Conservation (phyloP, 2,888 invertebrate genomes). For the Exephanes ischioxanthus region DNA sequence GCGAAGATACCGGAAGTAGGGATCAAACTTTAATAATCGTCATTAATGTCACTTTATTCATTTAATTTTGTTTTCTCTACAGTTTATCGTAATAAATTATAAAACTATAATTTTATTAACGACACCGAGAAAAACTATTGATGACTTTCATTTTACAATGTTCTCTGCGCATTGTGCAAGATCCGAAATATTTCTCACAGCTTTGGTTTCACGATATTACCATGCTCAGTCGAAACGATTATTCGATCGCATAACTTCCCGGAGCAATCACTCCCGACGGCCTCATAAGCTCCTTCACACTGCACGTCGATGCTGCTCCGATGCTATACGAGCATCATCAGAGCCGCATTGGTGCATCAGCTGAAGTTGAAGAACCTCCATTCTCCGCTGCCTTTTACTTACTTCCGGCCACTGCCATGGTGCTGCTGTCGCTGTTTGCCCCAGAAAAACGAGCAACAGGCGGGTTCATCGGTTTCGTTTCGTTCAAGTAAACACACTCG, state of each 20-base stretch:
- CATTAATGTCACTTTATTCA: too few species aligned
- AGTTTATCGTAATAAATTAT: too few species aligned
- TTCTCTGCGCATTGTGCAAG: background rate
- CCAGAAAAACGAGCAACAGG: slow-evolving; percentile 63
- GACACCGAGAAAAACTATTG: too few species aligned
- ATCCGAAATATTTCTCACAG: slow-evolving; percentile 5
- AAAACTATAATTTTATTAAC: too few species aligned
- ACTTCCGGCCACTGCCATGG: slow-evolving; percentile 58
- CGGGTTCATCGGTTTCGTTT: slow-evolving; percentile 66
- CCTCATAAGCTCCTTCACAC: slow-evolving; percentile 13
- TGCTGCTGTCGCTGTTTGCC: slow-evolving; percentile 43
- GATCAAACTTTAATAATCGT: too few species aligned
- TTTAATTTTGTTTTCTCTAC: too few species aligned
- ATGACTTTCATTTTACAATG: background rate
- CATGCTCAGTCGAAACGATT: slow-evolving; percentile 43
- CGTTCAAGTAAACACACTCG: slow-evolving; percentile 59
- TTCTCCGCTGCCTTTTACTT: slow-evolving; percentile 59
- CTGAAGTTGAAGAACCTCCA: slow-evolving; percentile 59
- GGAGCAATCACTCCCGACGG: slow-evolving; percentile 24
- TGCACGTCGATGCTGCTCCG: background rate
- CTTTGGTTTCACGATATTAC: slow-evolving; percentile 26
- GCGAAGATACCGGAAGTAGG: too few species aligned
- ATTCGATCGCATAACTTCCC: slow-evolving; percentile 51
- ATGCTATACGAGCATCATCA: background rate
- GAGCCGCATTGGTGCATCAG: slow-evolving; percentile 37